Percentiles rank a stretch among this genome's conserved stretches.
phyloP scores from a whole-genome alignment of 2,797 vertebrate genomes.

The Neopelma chrysocephalum region DNA sequence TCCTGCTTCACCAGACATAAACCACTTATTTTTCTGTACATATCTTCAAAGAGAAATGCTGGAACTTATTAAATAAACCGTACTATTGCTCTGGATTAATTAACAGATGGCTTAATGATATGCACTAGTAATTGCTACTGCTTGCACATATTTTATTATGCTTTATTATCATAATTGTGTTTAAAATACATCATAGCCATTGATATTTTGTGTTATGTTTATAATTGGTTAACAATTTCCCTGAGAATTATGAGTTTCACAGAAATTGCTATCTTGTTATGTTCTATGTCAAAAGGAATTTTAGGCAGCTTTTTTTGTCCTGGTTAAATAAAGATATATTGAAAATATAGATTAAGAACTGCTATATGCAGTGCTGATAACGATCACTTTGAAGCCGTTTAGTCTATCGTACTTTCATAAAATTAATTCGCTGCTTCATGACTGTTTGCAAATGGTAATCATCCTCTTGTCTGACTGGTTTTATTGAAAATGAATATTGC shows the following conservation, averaged over 20 bases:
- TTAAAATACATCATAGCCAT: constrained; percentile 61
- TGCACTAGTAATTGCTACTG: constrained; percentile 56
- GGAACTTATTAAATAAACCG: constrained; percentile 54
- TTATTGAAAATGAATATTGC: constrained; percentile 15
- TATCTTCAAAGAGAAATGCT: constrained; percentile 48
- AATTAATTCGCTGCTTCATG: constrained; percentile 20
- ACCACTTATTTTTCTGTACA: constrained; percentile 26
- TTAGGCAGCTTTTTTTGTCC: background rate
- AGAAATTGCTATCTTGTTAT: background rate
- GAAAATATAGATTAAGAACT: constrained; percentile 24
- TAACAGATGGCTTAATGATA: constrained; percentile 61
- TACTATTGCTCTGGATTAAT: constrained; percentile 62
- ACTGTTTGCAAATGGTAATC: constrained; percentile 32
- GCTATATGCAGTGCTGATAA: background rate
- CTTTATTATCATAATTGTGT: constrained; percentile 55
- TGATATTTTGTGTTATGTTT: constrained; percentile 47
- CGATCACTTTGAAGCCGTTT: background rate
- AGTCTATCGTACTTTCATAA: background rate
- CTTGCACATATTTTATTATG: constrained; percentile 58
- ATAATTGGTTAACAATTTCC: constrained; percentile 44
- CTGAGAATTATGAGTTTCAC: constrained; percentile 44
- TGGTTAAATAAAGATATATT: background rate
- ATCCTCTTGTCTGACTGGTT: constrained; percentile 6
- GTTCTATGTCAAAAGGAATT: constrained; percentile 1
- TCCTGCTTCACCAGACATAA: constrained; percentile 35